Base-by-base conservation (phyloP, 2,888 invertebrate genomes). In the Opisthograptis luteolata region DNA sequence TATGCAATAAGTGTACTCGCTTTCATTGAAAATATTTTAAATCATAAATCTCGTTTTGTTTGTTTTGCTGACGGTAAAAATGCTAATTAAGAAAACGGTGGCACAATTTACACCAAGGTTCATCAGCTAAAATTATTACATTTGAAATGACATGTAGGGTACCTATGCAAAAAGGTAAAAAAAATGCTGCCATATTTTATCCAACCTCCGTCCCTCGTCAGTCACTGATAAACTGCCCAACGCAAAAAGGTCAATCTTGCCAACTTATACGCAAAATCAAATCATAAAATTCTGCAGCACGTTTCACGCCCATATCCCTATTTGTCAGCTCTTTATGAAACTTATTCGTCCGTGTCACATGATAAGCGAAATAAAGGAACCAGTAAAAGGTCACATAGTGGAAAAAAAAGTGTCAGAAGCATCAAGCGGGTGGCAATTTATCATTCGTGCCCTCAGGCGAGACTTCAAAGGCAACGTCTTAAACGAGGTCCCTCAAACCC, bases 391-490 rank as follows among this genome's bases (percentile, higher is more conserved):
- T 77, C 74, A 75, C 58, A 64, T 61, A 66, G 66, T 68, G 68
- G 57, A 62, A 61, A 53, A 51, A 75, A 80, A 79, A 77, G 71
- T 79, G 83, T 80, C 81, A 79, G 72, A 60, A 70, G 74, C 80
- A 83, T 79, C 79, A 78, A 78, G 72, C 72, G 68, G 61, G 66
- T 60, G 70, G 77, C 73, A 79, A 84, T 84, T 84, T 83, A 84
- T 85, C 84, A 83, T 81, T 73, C 64, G 55, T 60, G 78, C 69
- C 77, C 70, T 59, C 60, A 64, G 74, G 79, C 76, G 63, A 52
- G 66, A 71, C 76, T 70, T 84, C 83, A 84, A 81, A 84, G 79
- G 50, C 41, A 62, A 68, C 60, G 44, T 50, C 70, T 70, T 63
- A 75, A 77, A 70, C 70, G 71, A 71, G 68, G 64, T 70, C 67